Conservation (phyloP, 2,113 vertebrate genomes). For the Toxostoma redivivum region DNA sequence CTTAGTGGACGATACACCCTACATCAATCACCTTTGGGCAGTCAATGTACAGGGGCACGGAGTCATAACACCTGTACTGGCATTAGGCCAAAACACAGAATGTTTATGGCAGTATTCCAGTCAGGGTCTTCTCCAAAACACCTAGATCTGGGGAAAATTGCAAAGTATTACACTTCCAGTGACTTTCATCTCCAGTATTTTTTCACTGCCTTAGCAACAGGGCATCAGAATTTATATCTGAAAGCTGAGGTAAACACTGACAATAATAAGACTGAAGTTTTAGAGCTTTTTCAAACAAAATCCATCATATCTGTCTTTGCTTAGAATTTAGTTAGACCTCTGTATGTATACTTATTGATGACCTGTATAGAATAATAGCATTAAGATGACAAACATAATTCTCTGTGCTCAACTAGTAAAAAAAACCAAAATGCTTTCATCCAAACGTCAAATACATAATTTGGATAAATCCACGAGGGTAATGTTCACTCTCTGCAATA, state of each 20-base stretch:
- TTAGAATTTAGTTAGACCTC: background rate
- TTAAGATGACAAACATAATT: background rate
- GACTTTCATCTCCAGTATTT: background rate
- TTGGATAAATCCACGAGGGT: background rate
- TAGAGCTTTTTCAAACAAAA: background rate
- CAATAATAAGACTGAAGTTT: background rate
- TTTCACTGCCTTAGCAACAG: background rate
- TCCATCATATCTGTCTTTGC: background rate
- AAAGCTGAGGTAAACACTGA: background rate
- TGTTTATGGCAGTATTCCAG: background rate
- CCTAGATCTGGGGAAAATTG: background rate
- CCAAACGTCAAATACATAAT: conserved; percentile 13
- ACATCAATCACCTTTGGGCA: background rate
- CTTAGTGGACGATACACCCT: background rate
- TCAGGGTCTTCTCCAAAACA: background rate
- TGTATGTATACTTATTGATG: background rate
- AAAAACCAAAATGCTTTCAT: background rate
- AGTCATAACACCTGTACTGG: background rate
- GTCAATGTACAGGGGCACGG: background rate
- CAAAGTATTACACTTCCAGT: background rate
- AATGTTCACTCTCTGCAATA: background rate
- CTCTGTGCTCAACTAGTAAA: background rate
- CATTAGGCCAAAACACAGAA: background rate
- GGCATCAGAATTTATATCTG: background rate
- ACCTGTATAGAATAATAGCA: background rate